Base-by-base conservation (phyloP, 2,113 vertebrate species). In the Oncorhynchus mykiss region DNA sequence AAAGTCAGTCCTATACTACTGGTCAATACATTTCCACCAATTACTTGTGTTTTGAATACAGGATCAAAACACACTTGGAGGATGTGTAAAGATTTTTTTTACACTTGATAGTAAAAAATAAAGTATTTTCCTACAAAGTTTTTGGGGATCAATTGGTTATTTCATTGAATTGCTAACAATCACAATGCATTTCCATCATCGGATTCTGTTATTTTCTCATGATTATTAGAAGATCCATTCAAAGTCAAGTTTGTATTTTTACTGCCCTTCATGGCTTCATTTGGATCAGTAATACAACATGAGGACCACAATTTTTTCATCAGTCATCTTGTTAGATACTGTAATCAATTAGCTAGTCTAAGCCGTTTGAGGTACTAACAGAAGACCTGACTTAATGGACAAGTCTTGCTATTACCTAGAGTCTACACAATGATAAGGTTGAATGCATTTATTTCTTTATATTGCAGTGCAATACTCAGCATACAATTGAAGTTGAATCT, bases 381-480 rank as follows among this genome's bases (percentile, higher is more conserved):
- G 31, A 18, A 20, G n/a, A 9, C 9, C 7, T n/a, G 22, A 48
- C 1, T n/a, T 70, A 70, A 70, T 25, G 34, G n/a, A 22, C n/a
- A 16, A n/a, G 48, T 51, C n/a, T 11, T 22, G 22, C 25, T 1
- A 25, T 54, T 54, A 71, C 13, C 48, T 29, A 71, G 24, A 54
- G 16, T 18, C 12, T 54, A 54, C 39, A 45, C 60, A 69, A 22
- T 13, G 16, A 29, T 12, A n/a, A 29, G n/a, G 12, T 73, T 25
- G 45, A 45, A 72, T 34, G 59, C 39, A 29, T 92, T 91, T 92
- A 90, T 91, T 92, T 80, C 16, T 18, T 18, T 45, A 34, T 67
- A 85, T 74, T 85, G 71, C 76, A 83, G 74, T 78, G 75, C 22
- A 73, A 85, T 78, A 67, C 78, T 74, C 67, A 77, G 79, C 72